Base-by-base conservation (phyloP, 2,888 invertebrate species). In the Pachymerium ferrugineum region DNA sequence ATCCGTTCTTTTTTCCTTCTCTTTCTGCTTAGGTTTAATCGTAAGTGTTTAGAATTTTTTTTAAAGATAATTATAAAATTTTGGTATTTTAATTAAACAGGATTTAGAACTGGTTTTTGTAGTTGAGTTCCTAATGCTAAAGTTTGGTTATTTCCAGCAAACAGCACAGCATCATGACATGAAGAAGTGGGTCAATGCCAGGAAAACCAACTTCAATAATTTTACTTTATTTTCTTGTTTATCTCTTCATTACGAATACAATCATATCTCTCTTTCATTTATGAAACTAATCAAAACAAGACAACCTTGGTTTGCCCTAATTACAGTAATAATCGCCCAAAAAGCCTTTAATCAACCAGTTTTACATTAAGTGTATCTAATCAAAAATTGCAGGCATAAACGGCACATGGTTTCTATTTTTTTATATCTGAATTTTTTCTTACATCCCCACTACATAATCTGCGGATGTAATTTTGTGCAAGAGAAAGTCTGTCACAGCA, bases 181-280 rank as follows among this genome's bases (percentile, higher is more conserved):
- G 62, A 5, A 62, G 62, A 62, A 62, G 62, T 62, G 62, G 62
- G 62, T 62, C 62, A 62, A 62, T 62, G 62, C 62, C 28, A 62
- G 62, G 62, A 62, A 62, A 62, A 62, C 62, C 62, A 25, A 62
- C 62, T 62, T 62, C 22, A 62, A 28, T 28, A 62, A 28, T 62
- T 62, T 62, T 28, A 62, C 28, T 62, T 62, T 25, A 62, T 62
- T 62, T 62, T 62, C 62, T 25, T 28, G 62, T 62, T 62, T 62
- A 62, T 62, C 62, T 62, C 28, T 10, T 62, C 62, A 62, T 62
- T 62, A 62, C 28, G 62, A 62, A 62, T 62, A 62, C 62, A 62
- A 62, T 62, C 62, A 5, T 62, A 62, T 62, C 25, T 22, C n/a
- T 38, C n/a, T 62, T 62, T 28, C 14, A 62, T 62, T 16, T 22